Conservation (phyloP, 2,113 vertebrate species). For the Sinocyclocheilus rhinocerous region DNA sequence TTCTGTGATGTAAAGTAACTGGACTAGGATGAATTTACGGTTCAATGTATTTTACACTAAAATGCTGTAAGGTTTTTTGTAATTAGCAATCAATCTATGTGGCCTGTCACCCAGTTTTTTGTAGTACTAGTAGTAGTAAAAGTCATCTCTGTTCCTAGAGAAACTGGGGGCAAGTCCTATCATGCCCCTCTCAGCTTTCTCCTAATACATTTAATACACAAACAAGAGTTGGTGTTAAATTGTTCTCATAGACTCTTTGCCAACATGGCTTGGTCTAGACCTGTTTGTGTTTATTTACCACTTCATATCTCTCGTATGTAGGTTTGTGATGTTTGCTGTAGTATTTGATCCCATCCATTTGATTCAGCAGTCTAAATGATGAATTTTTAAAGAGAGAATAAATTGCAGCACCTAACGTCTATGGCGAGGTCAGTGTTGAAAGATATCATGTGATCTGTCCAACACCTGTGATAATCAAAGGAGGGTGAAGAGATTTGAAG, state of each 20-base stretch:
- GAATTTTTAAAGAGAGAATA: neutral
- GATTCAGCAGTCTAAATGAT: neutral
- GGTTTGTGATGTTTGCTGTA: neutral
- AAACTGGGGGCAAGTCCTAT: slow-evolving; percentile 36
- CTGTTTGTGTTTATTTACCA: slow-evolving; percentile 40
- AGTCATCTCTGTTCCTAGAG: slow-evolving; percentile 6
- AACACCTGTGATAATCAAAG: neutral
- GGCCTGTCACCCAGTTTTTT: slow-evolving; percentile 1
- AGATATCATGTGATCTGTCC: neutral
- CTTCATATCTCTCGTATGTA: neutral
- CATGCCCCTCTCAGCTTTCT: slow-evolving; percentile 45
- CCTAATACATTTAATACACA: slow-evolving; percentile 31
- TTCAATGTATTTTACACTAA: neutral
- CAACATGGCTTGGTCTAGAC: slow-evolving; percentile 51
- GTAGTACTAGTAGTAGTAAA: slow-evolving; percentile 13
- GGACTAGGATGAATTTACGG: neutral
- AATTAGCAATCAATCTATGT: neutral
- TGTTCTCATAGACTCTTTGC: slow-evolving; percentile 54
- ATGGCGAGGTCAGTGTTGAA: neutral
- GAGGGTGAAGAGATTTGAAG: neutral
- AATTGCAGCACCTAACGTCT: neutral
- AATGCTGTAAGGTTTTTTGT: neutral
- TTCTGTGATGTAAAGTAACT: neutral
- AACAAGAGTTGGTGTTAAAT: slow-evolving; percentile 31
- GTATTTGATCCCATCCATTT: neutral